phyloP scores from a whole-genome alignment of 2,113 vertebrate species.

The Clarias magur region DNA sequence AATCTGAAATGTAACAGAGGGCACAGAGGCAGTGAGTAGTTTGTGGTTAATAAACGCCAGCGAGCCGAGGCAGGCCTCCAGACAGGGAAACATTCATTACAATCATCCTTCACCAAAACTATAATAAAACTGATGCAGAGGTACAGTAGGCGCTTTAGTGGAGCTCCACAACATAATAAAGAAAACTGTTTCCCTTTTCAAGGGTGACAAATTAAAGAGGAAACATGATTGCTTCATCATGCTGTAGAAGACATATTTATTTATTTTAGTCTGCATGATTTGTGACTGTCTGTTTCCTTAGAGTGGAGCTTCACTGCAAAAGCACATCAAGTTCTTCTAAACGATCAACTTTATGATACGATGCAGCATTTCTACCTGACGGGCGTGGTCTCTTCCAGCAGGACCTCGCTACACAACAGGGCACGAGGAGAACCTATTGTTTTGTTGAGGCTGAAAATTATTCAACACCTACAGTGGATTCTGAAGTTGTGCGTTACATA shows the following conservation, averaged over 20 bases:
- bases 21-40: neutral
- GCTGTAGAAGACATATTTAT: neutral
- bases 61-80: neutral
- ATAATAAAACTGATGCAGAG: neutral
- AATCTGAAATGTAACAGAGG: neutral
- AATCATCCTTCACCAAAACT: neutral
- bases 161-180: slow-evolving; percentile 11
- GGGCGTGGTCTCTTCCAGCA: neutral
- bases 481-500: neutral
- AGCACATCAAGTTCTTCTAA: neutral
- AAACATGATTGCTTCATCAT: neutral
- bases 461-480: neutral
- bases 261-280: neutral
- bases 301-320: neutral
- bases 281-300: neutral
- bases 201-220: neutral
- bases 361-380: neutral
- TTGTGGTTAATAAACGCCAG: neutral
- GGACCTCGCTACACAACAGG: neutral
- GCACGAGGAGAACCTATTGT: neutral
- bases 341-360: neutral
- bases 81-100: neutral
- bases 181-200: neutral
- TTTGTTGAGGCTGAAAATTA: neutral
- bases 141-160: neutral